These are phyloP conservation scores for Leucophenga varia DNA, from an alignment of 1,140 invertebrate species.

Conservation along the genomic window DNA sequence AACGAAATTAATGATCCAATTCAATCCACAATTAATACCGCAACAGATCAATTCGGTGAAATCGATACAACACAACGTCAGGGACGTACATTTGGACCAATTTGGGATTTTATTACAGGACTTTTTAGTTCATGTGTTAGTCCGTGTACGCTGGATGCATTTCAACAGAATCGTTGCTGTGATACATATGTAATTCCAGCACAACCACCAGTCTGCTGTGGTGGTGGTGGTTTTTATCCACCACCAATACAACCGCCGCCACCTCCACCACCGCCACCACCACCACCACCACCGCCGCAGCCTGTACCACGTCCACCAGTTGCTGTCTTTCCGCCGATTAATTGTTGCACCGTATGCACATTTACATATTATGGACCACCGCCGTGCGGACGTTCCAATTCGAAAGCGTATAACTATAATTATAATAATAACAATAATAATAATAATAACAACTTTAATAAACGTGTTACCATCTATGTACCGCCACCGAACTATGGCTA, in stretches of 20 bases:
- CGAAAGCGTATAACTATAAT: too few species aligned
- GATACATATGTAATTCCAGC: conserved; percentile 29
- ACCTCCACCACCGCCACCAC: conserved; percentile 19
- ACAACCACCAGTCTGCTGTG: conserved; percentile 7
- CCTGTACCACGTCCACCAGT: conserved; percentile 23
- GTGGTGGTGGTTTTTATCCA: neutral
- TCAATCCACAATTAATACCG: too few species aligned
- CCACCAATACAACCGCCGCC: conserved; percentile 6
- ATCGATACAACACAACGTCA: conserved; percentile 33
- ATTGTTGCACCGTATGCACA: conserved; percentile 39
- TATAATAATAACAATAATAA: conserved; percentile 8
- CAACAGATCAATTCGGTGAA: conserved; percentile 31
- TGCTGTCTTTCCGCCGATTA: conserved; percentile 36
- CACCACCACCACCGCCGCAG: conserved; percentile 13
- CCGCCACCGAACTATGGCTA: conserved; percentile 37
- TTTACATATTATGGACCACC: conserved; percentile 47
- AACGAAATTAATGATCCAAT: too few species aligned
- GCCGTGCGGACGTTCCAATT: conserved; percentile 38
- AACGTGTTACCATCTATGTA: conserved; percentile 34
- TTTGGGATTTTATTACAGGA: conserved; percentile 33
- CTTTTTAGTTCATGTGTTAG: conserved; percentile 33
- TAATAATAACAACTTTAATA: conserved; percentile 10
- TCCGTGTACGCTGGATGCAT: conserved; percentile 44
- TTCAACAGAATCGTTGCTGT: conserved; percentile 39
- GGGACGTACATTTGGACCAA: conserved; percentile 36